These are phyloP conservation scores for Anneissia japonica DNA, from an alignment of 35 echinoderm and acorn worm genomes.

Conservation along the genomic window DNA sequence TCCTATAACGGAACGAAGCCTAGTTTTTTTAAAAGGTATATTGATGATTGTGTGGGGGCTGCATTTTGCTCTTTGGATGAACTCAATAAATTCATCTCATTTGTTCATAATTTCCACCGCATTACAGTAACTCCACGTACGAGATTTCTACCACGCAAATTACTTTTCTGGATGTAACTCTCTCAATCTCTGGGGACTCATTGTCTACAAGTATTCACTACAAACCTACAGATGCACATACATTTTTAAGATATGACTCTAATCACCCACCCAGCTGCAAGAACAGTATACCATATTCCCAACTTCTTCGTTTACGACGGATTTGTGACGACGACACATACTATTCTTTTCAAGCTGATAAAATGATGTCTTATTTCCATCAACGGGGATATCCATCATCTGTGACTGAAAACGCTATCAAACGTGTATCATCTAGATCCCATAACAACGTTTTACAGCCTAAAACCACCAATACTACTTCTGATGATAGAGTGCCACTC, in stretches of 20 bases:
- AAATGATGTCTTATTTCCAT: background rate
- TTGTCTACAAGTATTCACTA: conserved; percentile 1
- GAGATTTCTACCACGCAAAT: background rate
- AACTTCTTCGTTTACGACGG: background rate
- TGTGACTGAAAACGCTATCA: too few species aligned
- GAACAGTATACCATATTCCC: background rate
- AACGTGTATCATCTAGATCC: too few species aligned
- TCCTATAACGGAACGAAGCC: background rate
- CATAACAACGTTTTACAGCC: too few species aligned
- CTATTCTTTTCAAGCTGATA: background rate
- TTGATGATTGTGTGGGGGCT: conserved; percentile 7
- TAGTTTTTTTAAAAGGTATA: background rate
- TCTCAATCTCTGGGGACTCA: too few species aligned
- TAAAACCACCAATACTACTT: too few species aligned
- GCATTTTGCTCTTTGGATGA: background rate
- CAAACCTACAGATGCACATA: background rate
- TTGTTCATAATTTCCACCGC: background rate
- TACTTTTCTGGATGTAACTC: background rate
- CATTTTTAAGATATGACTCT: background rate
- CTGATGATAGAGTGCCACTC: too few species aligned
- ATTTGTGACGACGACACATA: background rate
- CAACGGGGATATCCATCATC: background rate
- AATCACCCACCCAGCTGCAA: conserved; percentile 1
- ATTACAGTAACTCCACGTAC: background rate
- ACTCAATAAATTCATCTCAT: background rate